phyloP scores from a whole-genome alignment of 2,113 vertebrate species.

The Actenoides hombroni region DNA sequence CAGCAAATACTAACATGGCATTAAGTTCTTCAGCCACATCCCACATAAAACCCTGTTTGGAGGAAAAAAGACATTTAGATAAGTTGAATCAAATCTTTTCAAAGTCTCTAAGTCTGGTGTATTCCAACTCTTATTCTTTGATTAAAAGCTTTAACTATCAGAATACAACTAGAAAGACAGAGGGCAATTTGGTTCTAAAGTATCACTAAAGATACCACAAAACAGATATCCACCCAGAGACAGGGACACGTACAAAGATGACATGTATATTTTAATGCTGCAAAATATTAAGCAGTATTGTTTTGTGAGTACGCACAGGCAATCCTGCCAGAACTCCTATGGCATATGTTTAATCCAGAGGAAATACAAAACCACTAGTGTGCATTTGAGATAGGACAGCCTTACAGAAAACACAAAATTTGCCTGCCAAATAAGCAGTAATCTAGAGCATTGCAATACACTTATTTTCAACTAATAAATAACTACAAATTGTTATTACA shows the following conservation, averaged over 20 bases:
- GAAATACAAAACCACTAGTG: neutral
- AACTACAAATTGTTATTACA: neutral
- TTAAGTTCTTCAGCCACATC: conserved; percentile 87
- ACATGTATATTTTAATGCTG: neutral
- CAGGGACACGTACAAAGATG: neutral
- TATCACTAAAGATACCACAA: neutral
- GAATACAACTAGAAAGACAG: neutral
- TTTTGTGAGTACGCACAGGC: neutral
- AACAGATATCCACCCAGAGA: neutral
- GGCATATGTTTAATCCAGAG: neutral
- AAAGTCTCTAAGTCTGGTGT: neutral
- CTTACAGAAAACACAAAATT: neutral
- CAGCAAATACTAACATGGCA: conserved; percentile 95
- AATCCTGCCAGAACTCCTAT: neutral
- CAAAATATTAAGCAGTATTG: neutral
- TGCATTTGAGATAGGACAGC: neutral
- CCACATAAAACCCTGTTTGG: conserved; percentile 94
- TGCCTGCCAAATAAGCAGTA: neutral
- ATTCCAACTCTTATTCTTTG: neutral
- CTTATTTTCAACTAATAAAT: neutral
- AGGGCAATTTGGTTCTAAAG: neutral
- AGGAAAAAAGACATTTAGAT: neutral
- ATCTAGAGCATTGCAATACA: neutral
- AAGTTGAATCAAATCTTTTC: neutral
- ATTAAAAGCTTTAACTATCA: neutral